These are phyloP conservation scores for Prorops nasuta DNA, from an alignment of 1,140 invertebrate species.

Conservation along the genomic window DNA sequence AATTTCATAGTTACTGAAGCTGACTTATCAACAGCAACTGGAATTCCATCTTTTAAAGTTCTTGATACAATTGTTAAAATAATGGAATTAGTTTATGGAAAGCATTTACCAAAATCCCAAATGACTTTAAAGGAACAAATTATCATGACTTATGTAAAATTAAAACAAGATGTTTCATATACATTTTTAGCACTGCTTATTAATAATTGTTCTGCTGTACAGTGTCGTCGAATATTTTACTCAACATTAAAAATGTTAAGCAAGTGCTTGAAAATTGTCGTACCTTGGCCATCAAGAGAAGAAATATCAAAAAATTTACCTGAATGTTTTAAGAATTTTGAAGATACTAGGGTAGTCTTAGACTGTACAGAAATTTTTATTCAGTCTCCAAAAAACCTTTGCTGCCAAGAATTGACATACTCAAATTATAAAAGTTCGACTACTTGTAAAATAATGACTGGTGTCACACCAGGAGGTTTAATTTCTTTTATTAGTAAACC, in stretches of 20 bases:
- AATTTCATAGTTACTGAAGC: not conserved
- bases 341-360: slow-evolving; percentile 24
- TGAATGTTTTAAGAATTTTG: slow-evolving; percentile 29
- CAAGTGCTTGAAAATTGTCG: slow-evolving; percentile 15
- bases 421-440: slow-evolving; percentile 31
- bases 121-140: slow-evolving; percentile 14
- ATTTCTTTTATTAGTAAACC: not conserved
- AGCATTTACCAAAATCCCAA: not conserved
- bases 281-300: slow-evolving; percentile 20
- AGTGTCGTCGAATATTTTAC: slow-evolving; percentile 20
- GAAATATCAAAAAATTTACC: slow-evolving; percentile 24
- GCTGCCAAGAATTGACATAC: slow-evolving; percentile 15
- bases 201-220: slow-evolving; percentile 12
- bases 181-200: slow-evolving; percentile 20
- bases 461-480: slow-evolving; percentile 6
- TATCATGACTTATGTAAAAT: slow-evolving; percentile 23
- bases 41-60: slow-evolving; percentile 10
- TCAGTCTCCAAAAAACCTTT: slow-evolving; percentile 10
- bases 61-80: slow-evolving; percentile 14
- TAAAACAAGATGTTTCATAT: slow-evolving; percentile 25
- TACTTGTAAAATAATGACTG: slow-evolving; percentile 31
- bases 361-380: slow-evolving; percentile 28
- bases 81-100: not conserved
- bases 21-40: slow-evolving; percentile 6
- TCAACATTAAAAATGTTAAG: slow-evolving; percentile 17